These are phyloP conservation scores for Diprion similis DNA, from an alignment of 1,140 invertebrate species.

Conservation along the genomic window DNA sequence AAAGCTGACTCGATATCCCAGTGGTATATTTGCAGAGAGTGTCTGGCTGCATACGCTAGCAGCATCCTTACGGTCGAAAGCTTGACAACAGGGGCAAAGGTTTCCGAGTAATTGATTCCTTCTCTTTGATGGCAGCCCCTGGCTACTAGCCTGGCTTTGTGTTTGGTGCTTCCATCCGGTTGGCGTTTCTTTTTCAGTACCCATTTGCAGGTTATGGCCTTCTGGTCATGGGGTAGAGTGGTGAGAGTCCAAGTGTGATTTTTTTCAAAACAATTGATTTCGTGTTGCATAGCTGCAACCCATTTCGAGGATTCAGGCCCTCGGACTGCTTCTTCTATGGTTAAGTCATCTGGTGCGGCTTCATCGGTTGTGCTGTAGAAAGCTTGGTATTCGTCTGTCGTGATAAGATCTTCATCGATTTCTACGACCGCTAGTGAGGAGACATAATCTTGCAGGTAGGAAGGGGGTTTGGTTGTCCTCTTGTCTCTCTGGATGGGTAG, in stretches of 20 bases:
- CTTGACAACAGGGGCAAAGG: constrained; percentile 42
- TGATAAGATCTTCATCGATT: too few species aligned
- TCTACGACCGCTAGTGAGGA: too few species aligned
- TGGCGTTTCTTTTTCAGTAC: constrained; percentile 16
- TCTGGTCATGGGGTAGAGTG: not conserved
- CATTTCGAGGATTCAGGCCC: not conserved
- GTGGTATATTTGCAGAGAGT: constrained; percentile 36
- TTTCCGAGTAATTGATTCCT: constrained; percentile 40
- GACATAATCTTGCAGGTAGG: too few species aligned
- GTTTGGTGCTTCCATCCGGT: constrained; percentile 27
- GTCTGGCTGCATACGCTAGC: constrained; percentile 31
- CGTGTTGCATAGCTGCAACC: constrained; percentile 9
- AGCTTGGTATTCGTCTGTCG: too few species aligned
- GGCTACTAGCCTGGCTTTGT: constrained; percentile 37
- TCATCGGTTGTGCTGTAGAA: too few species aligned
- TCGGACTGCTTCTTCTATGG: not conserved
- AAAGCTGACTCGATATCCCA: constrained; percentile 50
- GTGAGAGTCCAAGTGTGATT: constrained; percentile 25
- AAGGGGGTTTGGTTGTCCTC: too few species aligned
- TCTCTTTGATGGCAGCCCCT: constrained; percentile 35
- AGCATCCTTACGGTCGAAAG: constrained; percentile 37
- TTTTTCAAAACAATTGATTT: constrained; percentile 6
- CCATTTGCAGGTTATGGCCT: constrained; percentile 19
- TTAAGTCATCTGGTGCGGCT: not conserved
- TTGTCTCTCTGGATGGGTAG: too few species aligned